Evolutionary conservation across 2,797 vertebrate species (phyloP), one percentile per base, ranked within the genome.

Genomic region (Melopsittacus undulatus): DNA sequence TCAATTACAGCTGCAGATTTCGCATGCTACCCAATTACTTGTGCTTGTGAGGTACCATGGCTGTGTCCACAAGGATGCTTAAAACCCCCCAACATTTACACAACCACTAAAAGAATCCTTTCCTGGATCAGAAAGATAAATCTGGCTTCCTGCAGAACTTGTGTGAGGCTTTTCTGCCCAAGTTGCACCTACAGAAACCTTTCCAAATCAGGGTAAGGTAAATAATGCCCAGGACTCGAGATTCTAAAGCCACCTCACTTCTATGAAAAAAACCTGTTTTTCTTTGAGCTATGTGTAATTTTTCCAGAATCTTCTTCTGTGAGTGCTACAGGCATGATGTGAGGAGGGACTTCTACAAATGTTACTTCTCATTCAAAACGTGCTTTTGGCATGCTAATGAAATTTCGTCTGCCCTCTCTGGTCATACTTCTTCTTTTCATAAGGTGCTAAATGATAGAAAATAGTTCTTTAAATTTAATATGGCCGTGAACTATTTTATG

Each of bases 71-170:
- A 69, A 49, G 67, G 38, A 46, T 5, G 19, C n/a, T 38, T 78
- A 59, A 59, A 36, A 8, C 15, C 34, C 15, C 34, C 34, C 34
- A 18, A 5, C 34, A 23, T 79, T 54, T 90, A 70, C 85, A 52
- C 45, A 46, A n/a, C 27, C 45, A 20, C 59, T 75, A 22, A 75
- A 95, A 87, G 54, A 90, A 70, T 68, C 54, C 48, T 90, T 85
- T 94, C 76, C 90, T 87, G 81, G 51, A 76, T 83, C 56, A 77
- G 69, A 83, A 95, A 92, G 93, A 54, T 91, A 89, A 92, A 61
- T 88, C 52, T 93, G 78, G 70, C 89, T 94, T 97, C 80, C 89
- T 95, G 81, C 59, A 90, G 78, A 92, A 96, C 79, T 67, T 77
- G 34, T 91, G 91, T 91, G 78, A 89, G 79, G 59, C 75, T 95